These are phyloP conservation scores for Rutilus rutilus DNA, from an alignment of 2,113 vertebrate species.

Conservation along the genomic window DNA sequence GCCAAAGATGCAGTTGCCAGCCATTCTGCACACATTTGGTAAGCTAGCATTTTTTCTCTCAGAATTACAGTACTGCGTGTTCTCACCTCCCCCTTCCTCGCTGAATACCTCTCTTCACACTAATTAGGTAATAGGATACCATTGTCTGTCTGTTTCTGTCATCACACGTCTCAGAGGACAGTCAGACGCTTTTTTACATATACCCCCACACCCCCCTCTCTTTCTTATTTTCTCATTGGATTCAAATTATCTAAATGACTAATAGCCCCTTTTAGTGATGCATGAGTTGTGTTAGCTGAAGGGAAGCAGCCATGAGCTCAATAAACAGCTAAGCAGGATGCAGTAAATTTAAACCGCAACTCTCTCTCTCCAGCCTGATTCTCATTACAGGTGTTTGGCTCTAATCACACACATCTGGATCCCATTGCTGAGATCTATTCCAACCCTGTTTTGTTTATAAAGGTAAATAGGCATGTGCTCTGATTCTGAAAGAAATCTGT, in stretches of 20 bases:
- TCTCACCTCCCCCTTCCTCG: constrained; percentile 41
- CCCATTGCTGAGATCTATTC: constrained; percentile 29
- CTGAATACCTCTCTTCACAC: constrained; percentile 32
- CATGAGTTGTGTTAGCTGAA: constrained; percentile 59
- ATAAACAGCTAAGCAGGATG: constrained; percentile 59
- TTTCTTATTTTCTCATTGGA: constrained; percentile 24
- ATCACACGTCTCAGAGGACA: constrained; percentile 45
- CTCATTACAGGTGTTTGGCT: constrained; percentile 63
- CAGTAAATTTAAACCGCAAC: constrained; percentile 59
- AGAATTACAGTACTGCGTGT: constrained; percentile 22
- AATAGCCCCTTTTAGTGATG: constrained; percentile 60
- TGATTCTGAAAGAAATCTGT: not conserved
- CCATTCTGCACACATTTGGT: constrained; percentile 38
- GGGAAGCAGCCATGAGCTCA: constrained; percentile 50
- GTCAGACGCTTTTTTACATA: not conserved
- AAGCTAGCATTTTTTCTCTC: constrained; percentile 39
- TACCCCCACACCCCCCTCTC: not conserved
- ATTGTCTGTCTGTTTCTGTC: constrained; percentile 34
- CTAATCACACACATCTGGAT: constrained; percentile 61
- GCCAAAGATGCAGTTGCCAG: constrained; percentile 4
- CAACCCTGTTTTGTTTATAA: constrained; percentile 52
- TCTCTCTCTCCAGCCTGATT: constrained; percentile 40
- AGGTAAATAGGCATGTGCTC: constrained; percentile 40
- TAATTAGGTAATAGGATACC: constrained; percentile 3
- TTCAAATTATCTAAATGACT: constrained; percentile 60